phyloP scores from a whole-genome alignment of 2,113 vertebrate genomes.

The Notothenia rossii region DNA sequence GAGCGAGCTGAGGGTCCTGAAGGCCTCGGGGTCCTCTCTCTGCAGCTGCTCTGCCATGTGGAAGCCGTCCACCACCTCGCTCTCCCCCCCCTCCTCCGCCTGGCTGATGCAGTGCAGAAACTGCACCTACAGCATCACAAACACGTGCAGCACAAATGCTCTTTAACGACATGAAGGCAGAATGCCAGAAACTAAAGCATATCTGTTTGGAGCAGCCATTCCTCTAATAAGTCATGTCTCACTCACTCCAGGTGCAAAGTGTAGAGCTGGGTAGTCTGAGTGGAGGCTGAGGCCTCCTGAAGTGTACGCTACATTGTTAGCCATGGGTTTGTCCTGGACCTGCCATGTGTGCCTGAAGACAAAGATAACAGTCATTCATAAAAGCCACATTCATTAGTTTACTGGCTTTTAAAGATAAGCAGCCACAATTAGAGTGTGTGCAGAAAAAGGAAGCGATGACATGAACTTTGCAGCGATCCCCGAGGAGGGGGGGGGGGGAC shows the following conservation, averaged over 20 bases:
- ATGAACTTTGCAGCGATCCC: constrained; percentile 47
- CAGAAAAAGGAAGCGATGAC: constrained; percentile 47
- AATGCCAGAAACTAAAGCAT: not conserved
- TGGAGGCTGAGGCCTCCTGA: constrained; percentile 90
- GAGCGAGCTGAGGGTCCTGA: constrained; percentile 86
- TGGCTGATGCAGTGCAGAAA: constrained; percentile 94
- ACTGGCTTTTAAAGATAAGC: constrained; percentile 46
- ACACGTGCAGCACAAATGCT: constrained; percentile 18
- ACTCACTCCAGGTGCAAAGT: constrained; percentile 94
- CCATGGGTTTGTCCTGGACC: constrained; percentile 93
- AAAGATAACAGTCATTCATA: constrained; percentile 49
- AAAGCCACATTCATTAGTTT: constrained; percentile 37
- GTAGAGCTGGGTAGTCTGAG: constrained; percentile 93
- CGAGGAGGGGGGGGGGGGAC: constrained; percentile 31
- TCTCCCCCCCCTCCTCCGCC: constrained; percentile 89
- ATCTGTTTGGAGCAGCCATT: constrained; percentile 3
- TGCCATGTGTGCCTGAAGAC: constrained; percentile 93
- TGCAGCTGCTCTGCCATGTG: constrained; percentile 85
- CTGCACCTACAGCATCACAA: constrained; percentile 86
- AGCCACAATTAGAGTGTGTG: constrained; percentile 31
- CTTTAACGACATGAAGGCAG: not conserved
- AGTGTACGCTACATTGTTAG: constrained; percentile 96
- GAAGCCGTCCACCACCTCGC: constrained; percentile 93
- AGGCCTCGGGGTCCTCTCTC: constrained; percentile 88
- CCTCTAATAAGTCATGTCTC: not conserved